Conservation (phyloP, 1,140 invertebrate genomes). For the Heliconius hermathena region DNA sequence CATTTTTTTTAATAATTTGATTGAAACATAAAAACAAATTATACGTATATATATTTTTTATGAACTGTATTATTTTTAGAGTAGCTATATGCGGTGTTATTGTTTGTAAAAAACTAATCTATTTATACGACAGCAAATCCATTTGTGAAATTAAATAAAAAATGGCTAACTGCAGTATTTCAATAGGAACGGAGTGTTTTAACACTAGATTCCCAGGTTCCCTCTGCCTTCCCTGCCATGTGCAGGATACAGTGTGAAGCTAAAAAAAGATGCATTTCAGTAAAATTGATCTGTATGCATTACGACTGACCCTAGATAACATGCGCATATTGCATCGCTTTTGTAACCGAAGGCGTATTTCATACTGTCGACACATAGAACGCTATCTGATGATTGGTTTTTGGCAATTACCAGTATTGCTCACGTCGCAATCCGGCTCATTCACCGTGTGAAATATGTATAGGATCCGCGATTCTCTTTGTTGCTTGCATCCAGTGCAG, state of each 20-base stretch:
- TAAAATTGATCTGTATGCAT: conserved; percentile 13
- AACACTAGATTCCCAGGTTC: too few relatives aligned
- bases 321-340: conserved; percentile 46
- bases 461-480: conserved; percentile 70
- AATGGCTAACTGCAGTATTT: neutral
- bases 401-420: conserved; percentile 81
- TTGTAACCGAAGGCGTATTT: conserved; percentile 79
- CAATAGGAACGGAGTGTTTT: too few relatives aligned
- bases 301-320: conserved; percentile 33
- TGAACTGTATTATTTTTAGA: too few relatives aligned
- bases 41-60: too few relatives aligned
- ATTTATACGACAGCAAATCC: too few relatives aligned
- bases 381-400: conserved; percentile 82
- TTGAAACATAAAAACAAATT: too few relatives aligned
- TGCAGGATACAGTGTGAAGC: too few relatives aligned
- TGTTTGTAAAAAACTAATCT: too few relatives aligned
- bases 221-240: too few relatives aligned
- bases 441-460: conserved; percentile 80
- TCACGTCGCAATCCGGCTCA: conserved; percentile 74
- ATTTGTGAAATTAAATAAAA: neutral
- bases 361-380: conserved; percentile 70
- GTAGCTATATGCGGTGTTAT: too few relatives aligned
- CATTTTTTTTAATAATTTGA: too few relatives aligned
- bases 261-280: neutral
- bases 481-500: conserved; percentile 53